Evolutionary conservation across 1,140 invertebrate genomes (phyloP).

Genomic region (Paraescarpia echinospica): DNA sequence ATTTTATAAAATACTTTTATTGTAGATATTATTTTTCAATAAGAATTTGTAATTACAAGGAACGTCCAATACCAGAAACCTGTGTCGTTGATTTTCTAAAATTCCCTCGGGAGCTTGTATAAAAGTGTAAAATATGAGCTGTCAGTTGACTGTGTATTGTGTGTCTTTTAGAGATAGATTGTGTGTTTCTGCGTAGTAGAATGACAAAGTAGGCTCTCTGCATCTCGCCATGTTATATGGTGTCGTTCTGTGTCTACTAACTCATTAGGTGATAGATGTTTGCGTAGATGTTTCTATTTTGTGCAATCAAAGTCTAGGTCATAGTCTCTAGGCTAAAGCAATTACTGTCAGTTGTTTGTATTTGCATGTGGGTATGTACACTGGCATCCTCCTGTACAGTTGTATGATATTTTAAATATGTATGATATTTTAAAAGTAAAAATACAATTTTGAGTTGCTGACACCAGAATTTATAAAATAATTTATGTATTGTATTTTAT

Average conservation of each 20-base stretch:
- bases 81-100: neutral
- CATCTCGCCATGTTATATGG: neutral
- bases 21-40: neutral
- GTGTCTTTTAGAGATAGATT: neutral
- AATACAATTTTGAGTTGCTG: neutral
- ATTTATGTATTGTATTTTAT: too few relatives aligned
- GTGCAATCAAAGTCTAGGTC: neutral
- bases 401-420: neutral
- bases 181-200: neutral
- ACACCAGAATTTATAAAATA: neutral
- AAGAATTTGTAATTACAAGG: neutral
- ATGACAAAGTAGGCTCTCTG: neutral
- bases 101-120: neutral
- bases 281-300: neutral
- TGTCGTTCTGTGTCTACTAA: neutral
- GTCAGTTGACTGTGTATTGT: neutral
- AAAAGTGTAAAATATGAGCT: neutral
- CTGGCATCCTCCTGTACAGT: too few relatives aligned
- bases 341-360: neutral
- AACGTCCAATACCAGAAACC: neutral
- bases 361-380: too few relatives aligned
- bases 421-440: neutral
- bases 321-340: neutral
- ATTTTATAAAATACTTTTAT: neutral
- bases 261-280: neutral